Conservation (phyloP, 2,113 vertebrate genomes). For the Vulpes vulpes region DNA sequence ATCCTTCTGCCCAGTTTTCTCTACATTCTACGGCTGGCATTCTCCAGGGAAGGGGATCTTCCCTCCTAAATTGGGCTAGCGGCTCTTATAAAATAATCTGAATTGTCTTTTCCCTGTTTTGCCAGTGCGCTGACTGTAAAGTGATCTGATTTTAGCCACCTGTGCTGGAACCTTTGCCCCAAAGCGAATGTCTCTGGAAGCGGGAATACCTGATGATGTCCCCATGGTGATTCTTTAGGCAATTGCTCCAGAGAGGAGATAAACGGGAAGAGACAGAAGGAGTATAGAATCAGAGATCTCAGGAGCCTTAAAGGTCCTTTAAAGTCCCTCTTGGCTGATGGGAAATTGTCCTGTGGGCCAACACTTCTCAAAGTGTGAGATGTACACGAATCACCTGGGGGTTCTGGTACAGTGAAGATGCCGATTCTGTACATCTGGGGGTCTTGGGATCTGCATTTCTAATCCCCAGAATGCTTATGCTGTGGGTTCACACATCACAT, state of each 20-base stretch:
- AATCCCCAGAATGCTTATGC: background rate
- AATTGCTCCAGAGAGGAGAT: background rate
- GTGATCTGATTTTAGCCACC: background rate
- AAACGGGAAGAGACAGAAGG: background rate
- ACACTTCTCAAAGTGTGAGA: background rate
- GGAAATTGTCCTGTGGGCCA: background rate
- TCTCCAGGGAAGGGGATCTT: background rate
- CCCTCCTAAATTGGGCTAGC: no score
- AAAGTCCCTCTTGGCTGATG: background rate
- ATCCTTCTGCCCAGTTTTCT: background rate
- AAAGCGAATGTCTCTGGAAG: background rate
- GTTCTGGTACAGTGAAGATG: background rate
- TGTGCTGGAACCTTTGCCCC: no score
- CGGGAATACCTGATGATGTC: background rate
- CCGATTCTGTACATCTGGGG: rapidly evolving
- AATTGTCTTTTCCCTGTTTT: background rate
- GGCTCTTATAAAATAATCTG: background rate
- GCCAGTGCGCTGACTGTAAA: background rate
- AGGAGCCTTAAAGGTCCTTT: background rate
- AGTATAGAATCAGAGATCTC: background rate
- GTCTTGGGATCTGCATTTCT: background rate
- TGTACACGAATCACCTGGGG: rapidly evolving
- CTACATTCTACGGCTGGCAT: background rate
- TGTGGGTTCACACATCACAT: no score
- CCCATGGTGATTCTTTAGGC: background rate